These are phyloP conservation scores for Palythoa grandiflora DNA, from an alignment of 92 coral and sea anemone genomes.

Conservation along the genomic window DNA sequence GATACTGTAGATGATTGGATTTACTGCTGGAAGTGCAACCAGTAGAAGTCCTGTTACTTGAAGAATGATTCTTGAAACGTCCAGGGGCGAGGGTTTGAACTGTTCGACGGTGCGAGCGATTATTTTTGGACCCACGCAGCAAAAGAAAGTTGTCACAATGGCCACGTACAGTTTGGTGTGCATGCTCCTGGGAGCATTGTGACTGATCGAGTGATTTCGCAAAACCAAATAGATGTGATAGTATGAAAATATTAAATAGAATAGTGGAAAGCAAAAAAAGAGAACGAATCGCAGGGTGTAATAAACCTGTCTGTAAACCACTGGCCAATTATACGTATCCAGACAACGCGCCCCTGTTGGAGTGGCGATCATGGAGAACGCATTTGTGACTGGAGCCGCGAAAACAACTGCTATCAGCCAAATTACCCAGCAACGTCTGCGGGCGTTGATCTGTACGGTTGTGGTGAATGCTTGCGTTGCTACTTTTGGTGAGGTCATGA, in stretches of 20 bases:
- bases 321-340: not conserved
- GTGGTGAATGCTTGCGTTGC: not conserved
- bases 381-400: conserved; percentile 10
- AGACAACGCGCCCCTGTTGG: not conserved
- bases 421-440: conserved; percentile 15
- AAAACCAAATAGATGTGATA: not conserved
- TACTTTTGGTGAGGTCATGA: not conserved
- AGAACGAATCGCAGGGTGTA: not conserved
- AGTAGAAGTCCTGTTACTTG: not conserved
- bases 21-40: not conserved
- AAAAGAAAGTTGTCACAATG: not conserved
- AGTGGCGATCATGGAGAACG: not conserved
- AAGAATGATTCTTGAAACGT: not conserved
- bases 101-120: not conserved
- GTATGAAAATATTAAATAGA: not conserved
- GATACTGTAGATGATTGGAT: not conserved
- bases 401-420: conserved; percentile 17
- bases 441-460: not conserved
- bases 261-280: conserved; percentile 11
- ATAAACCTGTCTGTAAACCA: not conserved
- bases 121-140: not conserved
- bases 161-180: not conserved
- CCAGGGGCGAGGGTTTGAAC: not conserved
- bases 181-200: not conserved
- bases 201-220: not conserved